Percentiles rank a stretch among this genome's conserved stretches.
Evolutionary conservation across 1,140 invertebrate species (phyloP).

Genomic region (Euura lappo): DNA sequence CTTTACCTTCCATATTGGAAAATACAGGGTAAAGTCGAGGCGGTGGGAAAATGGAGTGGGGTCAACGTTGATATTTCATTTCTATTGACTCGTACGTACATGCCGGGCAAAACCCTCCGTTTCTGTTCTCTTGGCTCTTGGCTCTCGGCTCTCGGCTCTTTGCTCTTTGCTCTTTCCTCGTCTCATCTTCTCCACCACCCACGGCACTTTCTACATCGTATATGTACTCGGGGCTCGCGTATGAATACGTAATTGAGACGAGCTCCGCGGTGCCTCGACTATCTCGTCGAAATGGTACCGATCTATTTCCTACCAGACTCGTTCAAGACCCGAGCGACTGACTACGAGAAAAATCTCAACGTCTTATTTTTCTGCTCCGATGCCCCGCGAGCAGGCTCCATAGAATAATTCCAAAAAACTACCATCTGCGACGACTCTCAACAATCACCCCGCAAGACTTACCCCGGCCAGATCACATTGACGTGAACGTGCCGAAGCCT

Average conservation of each 20-base stretch:
- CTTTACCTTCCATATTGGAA: conserved; percentile 42
- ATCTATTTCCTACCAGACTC: neutral
- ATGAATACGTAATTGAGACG: conserved; percentile 47
- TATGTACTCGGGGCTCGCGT: conserved; percentile 18
- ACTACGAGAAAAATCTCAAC: too few species aligned
- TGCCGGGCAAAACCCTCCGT: neutral
- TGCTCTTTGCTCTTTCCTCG: conserved; percentile 18
- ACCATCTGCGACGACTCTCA: too few species aligned
- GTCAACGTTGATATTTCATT: conserved; percentile 44
- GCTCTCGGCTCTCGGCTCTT: too few species aligned
- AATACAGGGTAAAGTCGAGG: conserved; percentile 7
- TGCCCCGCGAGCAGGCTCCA: neutral
- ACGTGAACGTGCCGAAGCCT: conserved; percentile 16
- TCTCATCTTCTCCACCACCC: conserved; percentile 18
- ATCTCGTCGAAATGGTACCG: conserved; percentile 9
- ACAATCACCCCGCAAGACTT: too few species aligned
- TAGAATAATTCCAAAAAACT: too few species aligned
- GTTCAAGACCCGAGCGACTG: too few species aligned
- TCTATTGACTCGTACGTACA: conserved; percentile 34
- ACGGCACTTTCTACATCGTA: neutral
- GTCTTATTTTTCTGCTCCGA: too few species aligned
- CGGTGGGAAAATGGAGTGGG: neutral
- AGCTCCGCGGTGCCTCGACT: neutral
- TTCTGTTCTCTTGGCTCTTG: neutral
- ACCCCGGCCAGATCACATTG: too few species aligned